Evolutionary conservation across 2,113 vertebrate genomes (phyloP), one percentile per base, ranked within the genome.

Genomic region (Bostrychus sinensis): DNA sequence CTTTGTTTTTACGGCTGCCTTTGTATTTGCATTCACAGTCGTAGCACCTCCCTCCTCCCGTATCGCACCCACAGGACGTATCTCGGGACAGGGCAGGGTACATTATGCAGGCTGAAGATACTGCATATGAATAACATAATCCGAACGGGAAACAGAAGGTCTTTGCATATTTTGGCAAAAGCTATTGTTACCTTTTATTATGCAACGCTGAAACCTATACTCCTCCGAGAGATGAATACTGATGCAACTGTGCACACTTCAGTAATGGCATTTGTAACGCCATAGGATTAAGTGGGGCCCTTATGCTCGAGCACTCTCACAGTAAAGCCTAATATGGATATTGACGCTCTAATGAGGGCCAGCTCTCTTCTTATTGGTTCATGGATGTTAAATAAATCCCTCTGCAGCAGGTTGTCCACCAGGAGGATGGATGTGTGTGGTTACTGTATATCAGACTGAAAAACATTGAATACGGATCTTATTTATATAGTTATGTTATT

Each of bases 181-280:
- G 72, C 78, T 76, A 64, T 84, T 87, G 82, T 81, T 84, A 63
- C 34, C 57, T 80, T 78, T 88, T 55, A 80, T 84, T 79, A 85
- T 81, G 55, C 65, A 50, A 48, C 3, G 5, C 17, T 80, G 75
- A 80, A 81, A 84, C 74, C 61, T 75, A 68, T 81, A 82, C 75
- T 78, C 81, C 54, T 73, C 62, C 38, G 78, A 82, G 72, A 66
- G 57, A 80, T 80, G 56, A 85, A 77, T 85, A 77, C 78, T 81
- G 78, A 83, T 83, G 80, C 48, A 71, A 69, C 58, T 70, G 73
- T 34, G 39, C 78, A 70, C 65, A 76, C 65, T 85, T 84, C 50
- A 59, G 63, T 87, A 83, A 86, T 84, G 66, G 41, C 64, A 85
- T 89, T 88, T 72, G 83, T 83, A 78, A 89, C 43, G 58, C 82